Percentiles rank a stretch among this genome's conserved stretches.
phyloP scores from a whole-genome alignment of 35 echinoderm and acorn worm genomes.

The Acanthaster planci region DNA sequence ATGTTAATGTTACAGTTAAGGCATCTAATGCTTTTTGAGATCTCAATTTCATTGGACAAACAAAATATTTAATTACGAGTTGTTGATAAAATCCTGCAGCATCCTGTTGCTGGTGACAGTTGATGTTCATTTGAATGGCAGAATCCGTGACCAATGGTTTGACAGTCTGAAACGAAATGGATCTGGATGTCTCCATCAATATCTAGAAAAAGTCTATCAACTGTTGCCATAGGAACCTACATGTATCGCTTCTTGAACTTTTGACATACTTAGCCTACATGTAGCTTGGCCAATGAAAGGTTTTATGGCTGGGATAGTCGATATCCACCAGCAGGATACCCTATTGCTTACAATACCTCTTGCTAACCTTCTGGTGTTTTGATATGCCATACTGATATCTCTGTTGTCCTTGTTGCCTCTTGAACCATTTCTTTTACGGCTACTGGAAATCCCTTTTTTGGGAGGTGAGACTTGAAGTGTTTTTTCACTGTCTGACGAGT shows the following conservation, averaged over 20 bases:
- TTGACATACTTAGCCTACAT: background rate
- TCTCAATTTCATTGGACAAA: background rate
- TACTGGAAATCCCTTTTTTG: background rate
- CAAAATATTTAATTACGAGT: background rate
- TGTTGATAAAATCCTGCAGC: conserved; percentile 3
- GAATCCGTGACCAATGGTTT: background rate
- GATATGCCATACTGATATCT: background rate
- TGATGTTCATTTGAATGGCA: conserved; percentile 8
- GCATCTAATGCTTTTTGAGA: background rate
- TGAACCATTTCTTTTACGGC: background rate
- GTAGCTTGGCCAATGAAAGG: background rate
- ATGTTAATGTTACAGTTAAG: background rate
- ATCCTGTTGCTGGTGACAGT: conserved; percentile 4
- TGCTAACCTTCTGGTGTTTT: background rate
- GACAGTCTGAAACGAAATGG: background rate
- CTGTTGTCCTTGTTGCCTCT: background rate
- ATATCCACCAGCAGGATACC: conserved; percentile 1
- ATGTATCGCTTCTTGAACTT: background rate
- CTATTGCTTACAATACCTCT: background rate
- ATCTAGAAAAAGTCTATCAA: background rate
- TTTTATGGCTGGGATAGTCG: background rate
- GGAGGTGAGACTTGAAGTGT: background rate
- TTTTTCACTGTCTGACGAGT: background rate
- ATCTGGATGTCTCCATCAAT: background rate
- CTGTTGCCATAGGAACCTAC: background rate